A percentile compares a stretch with the other conserved stretches of the same genome.
phyloP scores from a whole-genome alignment of 2,888 invertebrate genomes.

The Drosophila paramelanica region DNA sequence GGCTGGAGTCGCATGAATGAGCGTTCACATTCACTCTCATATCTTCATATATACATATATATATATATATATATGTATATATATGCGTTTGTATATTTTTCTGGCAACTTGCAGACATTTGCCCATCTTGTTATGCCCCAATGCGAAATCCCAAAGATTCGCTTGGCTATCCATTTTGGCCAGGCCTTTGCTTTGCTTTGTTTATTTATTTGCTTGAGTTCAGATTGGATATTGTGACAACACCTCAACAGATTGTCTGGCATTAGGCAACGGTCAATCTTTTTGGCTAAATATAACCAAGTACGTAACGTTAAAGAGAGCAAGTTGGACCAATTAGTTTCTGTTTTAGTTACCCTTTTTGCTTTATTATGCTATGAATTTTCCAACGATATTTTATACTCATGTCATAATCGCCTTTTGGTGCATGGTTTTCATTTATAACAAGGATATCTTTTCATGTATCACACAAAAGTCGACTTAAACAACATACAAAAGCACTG shows the following conservation, averaged over 20 bases:
- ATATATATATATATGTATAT: not conserved
- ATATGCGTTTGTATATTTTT: not conserved
- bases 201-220: slow-evolving; percentile 46
- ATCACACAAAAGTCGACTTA: too few relatives aligned
- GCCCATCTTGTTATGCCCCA: slow-evolving; percentile 31
- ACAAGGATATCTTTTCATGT: too few relatives aligned
- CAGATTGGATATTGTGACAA: slow-evolving; percentile 59
- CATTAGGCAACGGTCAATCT: slow-evolving; percentile 20
- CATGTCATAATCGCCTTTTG: too few relatives aligned
- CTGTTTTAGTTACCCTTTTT: not conserved
- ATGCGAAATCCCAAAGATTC: slow-evolving; percentile 51
- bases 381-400: too few relatives aligned
- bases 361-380: too few relatives aligned
- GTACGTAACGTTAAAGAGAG: too few relatives aligned
- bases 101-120: slow-evolving; percentile 23
- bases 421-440: too few relatives aligned
- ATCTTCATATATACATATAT: not conserved
- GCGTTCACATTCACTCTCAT: not conserved
- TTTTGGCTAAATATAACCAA: slow-evolving; percentile 1
- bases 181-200: slow-evolving; percentile 26
- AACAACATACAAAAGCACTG: too few relatives aligned
- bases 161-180: slow-evolving; percentile 25
- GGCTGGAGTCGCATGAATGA: slow-evolving; percentile 15
- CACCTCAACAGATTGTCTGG: slow-evolving; percentile 36
- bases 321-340: not conserved